These are phyloP conservation scores for Drosophila peninsularis DNA, from an alignment of 2,888 invertebrate genomes.

Conservation along the genomic window DNA sequence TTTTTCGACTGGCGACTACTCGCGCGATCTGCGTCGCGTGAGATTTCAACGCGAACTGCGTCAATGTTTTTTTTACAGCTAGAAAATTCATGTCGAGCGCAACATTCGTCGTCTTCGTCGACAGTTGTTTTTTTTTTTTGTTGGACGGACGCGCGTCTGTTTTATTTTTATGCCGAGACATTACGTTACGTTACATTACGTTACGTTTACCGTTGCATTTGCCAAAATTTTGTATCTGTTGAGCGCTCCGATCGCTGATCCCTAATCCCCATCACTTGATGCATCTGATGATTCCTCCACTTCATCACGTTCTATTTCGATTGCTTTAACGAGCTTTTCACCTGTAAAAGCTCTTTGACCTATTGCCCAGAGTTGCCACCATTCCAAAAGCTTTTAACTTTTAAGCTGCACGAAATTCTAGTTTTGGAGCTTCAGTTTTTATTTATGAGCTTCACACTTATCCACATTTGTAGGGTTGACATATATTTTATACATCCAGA, in stretches of 20 bases:
- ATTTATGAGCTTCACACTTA: background rate
- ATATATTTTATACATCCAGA: background rate
- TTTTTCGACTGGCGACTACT: conserved; percentile 22
- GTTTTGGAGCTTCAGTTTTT: background rate
- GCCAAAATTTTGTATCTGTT: conserved; percentile 35
- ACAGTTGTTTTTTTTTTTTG: background rate
- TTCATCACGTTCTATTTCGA: conserved; percentile 8
- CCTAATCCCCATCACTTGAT: background rate
- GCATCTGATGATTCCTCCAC: background rate
- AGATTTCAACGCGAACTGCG: conserved; percentile 72
- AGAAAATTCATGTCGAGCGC: conserved; percentile 25
- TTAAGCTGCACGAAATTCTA: too few relatives aligned
- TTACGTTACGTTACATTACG: conserved; percentile 7
- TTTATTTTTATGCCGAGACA: conserved; percentile 58
- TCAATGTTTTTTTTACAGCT: conserved; percentile 31
- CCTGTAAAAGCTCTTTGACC: background rate
- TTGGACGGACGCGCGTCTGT: conserved; percentile 39
- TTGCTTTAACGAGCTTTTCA: background rate
- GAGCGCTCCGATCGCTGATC: background rate
- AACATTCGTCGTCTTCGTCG: background rate
- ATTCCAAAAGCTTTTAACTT: background rate
- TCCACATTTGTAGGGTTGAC: background rate
- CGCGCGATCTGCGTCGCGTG: conserved; percentile 72
- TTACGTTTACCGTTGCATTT: conserved; percentile 32
- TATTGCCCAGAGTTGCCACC: background rate